phyloP scores from a whole-genome alignment of 35 echinoderm and acorn worm species.

The Eucidaris tribuloides region DNA sequence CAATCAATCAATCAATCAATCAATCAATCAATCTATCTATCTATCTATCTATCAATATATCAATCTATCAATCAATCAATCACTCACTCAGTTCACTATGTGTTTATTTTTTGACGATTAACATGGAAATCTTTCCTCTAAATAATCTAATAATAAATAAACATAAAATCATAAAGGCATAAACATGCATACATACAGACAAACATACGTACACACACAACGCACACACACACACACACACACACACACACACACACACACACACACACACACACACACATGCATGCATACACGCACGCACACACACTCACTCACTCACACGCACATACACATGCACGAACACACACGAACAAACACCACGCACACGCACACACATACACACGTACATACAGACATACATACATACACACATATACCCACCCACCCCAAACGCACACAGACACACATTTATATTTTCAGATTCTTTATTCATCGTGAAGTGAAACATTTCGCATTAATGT shows the following conservation, averaged over 20 bases:
- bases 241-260: neutral
- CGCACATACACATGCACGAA: neutral
- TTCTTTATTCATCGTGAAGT: neutral
- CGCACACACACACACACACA: neutral
- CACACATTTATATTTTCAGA: neutral
- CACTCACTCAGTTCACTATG: too few relatives aligned
- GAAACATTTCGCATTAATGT: neutral
- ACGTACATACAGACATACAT: neutral
- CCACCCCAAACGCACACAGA: too few relatives aligned
- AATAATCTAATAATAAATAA: neutral
- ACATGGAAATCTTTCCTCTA: neutral
- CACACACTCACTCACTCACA: neutral
- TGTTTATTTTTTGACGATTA: neutral
- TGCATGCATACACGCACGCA: neutral
- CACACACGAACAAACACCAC: neutral
- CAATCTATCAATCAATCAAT: neutral
- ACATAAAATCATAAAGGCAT: neutral
- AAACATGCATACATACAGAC: neutral
- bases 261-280: neutral
- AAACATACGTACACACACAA: neutral
- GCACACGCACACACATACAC: neutral
- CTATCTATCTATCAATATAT: neutral
- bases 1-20: too few relatives aligned
- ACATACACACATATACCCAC: slow-evolving; percentile 14
- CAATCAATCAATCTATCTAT: neutral